A percentile compares a stretch with the other conserved stretches of the same genome.
Conservation (phyloP, 2,888 invertebrate genomes). For the Nineta flava region DNA sequence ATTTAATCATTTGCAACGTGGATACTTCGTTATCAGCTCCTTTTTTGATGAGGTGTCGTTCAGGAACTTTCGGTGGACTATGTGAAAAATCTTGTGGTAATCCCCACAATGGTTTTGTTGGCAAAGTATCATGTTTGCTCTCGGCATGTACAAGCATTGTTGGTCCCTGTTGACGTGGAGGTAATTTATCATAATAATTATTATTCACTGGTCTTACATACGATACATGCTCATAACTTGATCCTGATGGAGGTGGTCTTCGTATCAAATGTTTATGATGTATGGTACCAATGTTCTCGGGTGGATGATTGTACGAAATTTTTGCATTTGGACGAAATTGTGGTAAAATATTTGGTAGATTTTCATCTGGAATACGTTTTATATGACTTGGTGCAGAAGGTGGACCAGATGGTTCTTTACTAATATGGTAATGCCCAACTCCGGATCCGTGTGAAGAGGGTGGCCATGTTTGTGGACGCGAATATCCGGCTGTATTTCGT, state of each 20-base stretch:
- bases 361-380: conserved; percentile 19
- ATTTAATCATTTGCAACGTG: conserved; percentile 53
- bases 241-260: not conserved
- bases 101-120: not conserved
- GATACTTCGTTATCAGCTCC: conserved; percentile 33
- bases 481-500: conserved; percentile 18
- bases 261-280: not conserved
- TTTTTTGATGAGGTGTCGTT: conserved; percentile 27
- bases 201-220: conserved; percentile 25
- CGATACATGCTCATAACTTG: not conserved
- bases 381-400: conserved; percentile 24
- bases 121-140: not conserved
- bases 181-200: conserved; percentile 26
- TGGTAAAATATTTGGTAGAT: conserved; percentile 49
- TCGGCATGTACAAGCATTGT: conserved; percentile 15
- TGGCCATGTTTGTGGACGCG: conserved; percentile 29
- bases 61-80: conserved; percentile 18
- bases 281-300: conserved; percentile 3
- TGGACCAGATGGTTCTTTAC: conserved; percentile 26
- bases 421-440: conserved; percentile 25
- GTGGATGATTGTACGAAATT: conserved; percentile 30
- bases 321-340: conserved; percentile 55
- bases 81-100: conserved; percentile 18
- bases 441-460: conserved; percentile 19
- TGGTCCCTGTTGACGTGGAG: conserved; percentile 33